Evolutionary conservation across 2,113 vertebrate species (phyloP), one percentile per base, ranked within the genome.

Genomic region (Cololabis saira): DNA sequence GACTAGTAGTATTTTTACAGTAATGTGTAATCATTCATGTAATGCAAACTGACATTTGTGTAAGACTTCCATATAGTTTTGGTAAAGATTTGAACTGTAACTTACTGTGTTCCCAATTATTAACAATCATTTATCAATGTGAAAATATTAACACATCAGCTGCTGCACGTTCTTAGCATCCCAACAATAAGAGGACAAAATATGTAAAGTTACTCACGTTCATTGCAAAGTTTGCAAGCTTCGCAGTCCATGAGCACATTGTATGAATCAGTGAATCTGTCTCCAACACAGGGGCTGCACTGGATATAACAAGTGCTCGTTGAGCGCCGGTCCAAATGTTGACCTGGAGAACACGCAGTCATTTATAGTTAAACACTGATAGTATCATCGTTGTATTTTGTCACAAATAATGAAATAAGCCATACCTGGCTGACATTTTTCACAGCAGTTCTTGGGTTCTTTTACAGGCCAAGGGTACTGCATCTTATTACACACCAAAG

Each of bases 401-500:
- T 13, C 0, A 1, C 17, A 12, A 33, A 1, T 3, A 30, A 52
- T 12, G 2, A 7, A 45, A 33, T 24, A 30, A 6, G 27, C 17
- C 3, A 14, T 87, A 91, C 90, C 90, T 86, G 84, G 78, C 11
- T 0, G 1, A 12, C 89, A 91, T 66, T 10, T 89, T 4, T 67
- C 0, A 41, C 90, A 91, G 63, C 88, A 91, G 0, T 3, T 0
- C 0, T 0, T 1, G 6, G 16, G 9, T 0, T 0, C 0, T 0
- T 1, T 0, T 4, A 24, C 0, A 0, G 82, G 83, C 86, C 87
- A 80, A 0, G 0, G 0, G 52, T 90, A 91, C 16, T 90, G 30
- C 1, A 0, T 59, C 0, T 37, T 0, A 8, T 4, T 42, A 61
- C 88, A 91, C 1, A 22, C 0, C 0, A 48, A 12, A 10, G 67